Conservation (phyloP, 92 coral and sea anemone species). For the Epizoanthus illoricatus region DNA sequence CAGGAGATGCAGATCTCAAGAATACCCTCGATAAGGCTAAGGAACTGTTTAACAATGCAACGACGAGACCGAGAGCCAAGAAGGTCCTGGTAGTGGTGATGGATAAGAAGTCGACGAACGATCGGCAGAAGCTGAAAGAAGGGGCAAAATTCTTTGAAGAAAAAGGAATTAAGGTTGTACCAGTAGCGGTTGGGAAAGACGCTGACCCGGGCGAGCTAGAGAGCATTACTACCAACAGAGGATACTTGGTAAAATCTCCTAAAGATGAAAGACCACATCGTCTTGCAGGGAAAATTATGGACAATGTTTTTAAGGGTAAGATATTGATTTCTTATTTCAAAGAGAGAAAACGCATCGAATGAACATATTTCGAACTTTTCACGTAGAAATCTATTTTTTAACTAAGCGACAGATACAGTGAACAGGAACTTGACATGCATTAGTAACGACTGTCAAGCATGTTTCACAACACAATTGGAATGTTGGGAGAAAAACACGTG, state of each 20-base stretch:
- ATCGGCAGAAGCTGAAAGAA: constrained; percentile 47
- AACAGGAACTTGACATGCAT: no score
- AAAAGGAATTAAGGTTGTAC: constrained; percentile 67
- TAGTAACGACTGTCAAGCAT: no score
- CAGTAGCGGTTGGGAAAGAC: constrained; percentile 77
- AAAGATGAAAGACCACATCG: constrained; percentile 58
- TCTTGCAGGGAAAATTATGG: constrained; percentile 64
- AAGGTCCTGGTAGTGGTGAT: constrained; percentile 76
- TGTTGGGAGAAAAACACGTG: no score
- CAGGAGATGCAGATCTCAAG: constrained; percentile 18
- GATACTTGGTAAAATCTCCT: constrained; percentile 62
- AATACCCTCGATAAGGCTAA: constrained; percentile 8
- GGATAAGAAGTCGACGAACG: constrained; percentile 70
- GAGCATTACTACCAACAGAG: constrained; percentile 59
- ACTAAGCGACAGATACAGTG: no score
- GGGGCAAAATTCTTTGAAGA: constrained; percentile 57
- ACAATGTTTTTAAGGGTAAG: constrained; percentile 41
- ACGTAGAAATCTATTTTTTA: no score
- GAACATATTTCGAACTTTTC: no score
- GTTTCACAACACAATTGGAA: no score
- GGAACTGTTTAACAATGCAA: constrained; percentile 7
- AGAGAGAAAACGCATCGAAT: neutral
- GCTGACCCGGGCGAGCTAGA: constrained; percentile 63
- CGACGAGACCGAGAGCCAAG: constrained; percentile 68
- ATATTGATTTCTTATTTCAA: no score